Evolutionary conservation across 2,888 invertebrate species (phyloP), one percentile per base, ranked within the genome.

Genomic region (Lissocephala sabroskyi): DNA sequence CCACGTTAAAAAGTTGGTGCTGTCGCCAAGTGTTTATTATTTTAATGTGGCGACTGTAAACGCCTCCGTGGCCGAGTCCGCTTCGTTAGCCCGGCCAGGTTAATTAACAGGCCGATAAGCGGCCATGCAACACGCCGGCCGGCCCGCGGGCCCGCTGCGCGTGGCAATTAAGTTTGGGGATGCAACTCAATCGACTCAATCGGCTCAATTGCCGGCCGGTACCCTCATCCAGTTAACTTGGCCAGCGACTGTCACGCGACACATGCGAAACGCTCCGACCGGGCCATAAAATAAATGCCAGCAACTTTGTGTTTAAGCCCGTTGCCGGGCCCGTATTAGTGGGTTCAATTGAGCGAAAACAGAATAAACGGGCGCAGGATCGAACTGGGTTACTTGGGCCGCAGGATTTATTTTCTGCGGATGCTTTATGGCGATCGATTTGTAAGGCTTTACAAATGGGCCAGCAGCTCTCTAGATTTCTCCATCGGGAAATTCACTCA

Each of bases 11-110:
- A 48, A 48, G 50, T 36, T 64, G 49, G 36, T 37, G 62, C 62
- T 54, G 65, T 56, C 47, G 62, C 45, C 49, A 53, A 67, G 56
- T 76, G 77, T 68, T 67, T 64, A 68, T 64, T 73, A 61, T 71
- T 76, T 67, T 56, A 76, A 63, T 63, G 61, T 54, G 52, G 41
- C 30, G 42, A 37, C 41, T 52, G 41, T 41, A 49, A 62, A 59
- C 53, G 57, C 53, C 42, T 49, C 36, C 41, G 32, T 16, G 41
- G 7, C 11, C 28, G n/a, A n/a, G 43, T 3, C 23, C 23, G 7
- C 42, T 29, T 43, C 43, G 46, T 51, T 46, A 40, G 28, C 11
- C 23, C 3, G 7, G 23, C 7, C 1, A 7, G 13, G 16, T 13
- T 11, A 32, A 32, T 32, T n/a, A 35, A 23, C 11, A 13, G 7